These are phyloP conservation scores for Hozukius guyotensis DNA, from an alignment of 2,797 vertebrate species.

Conservation along the genomic window DNA sequence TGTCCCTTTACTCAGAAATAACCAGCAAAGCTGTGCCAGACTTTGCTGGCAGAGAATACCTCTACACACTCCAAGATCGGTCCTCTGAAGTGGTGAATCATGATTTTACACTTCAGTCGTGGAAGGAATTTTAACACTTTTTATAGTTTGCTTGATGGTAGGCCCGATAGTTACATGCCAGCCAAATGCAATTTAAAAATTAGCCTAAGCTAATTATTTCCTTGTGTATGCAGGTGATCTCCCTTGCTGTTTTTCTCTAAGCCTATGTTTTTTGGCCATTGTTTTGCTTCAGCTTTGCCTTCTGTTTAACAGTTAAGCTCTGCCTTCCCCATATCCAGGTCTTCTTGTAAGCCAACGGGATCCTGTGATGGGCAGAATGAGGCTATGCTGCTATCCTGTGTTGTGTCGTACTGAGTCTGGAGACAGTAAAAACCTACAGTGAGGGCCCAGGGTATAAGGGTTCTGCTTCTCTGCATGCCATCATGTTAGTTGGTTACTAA, in stretches of 20 bases:
- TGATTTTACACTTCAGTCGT: slow-evolving; percentile 48
- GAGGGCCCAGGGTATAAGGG: neutral
- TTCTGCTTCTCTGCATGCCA: slow-evolving; percentile 16
- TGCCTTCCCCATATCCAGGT: slow-evolving; percentile 20
- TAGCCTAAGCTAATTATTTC: slow-evolving; percentile 62
- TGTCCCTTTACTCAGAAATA: slow-evolving; percentile 39
- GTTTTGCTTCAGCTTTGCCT: slow-evolving; percentile 31
- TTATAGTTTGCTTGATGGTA: slow-evolving; percentile 49
- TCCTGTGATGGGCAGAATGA: slow-evolving; percentile 47
- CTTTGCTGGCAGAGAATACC: slow-evolving; percentile 46
- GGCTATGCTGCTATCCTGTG: slow-evolving; percentile 2
- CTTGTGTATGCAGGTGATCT: slow-evolving; percentile 45
- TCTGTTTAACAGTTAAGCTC: slow-evolving; percentile 13
- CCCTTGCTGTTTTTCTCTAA: slow-evolving; percentile 31
- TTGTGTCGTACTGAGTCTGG: slow-evolving; percentile 20
- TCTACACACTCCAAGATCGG: slow-evolving; percentile 57
- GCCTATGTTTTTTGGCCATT: slow-evolving; percentile 40
- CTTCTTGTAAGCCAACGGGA: slow-evolving; percentile 43
- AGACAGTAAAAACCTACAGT: slow-evolving; percentile 13
- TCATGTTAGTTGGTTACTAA: neutral
- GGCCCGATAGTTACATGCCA: slow-evolving; percentile 34
- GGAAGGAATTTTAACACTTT: slow-evolving; percentile 42
- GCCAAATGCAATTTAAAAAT: slow-evolving; percentile 69
- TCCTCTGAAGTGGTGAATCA: slow-evolving; percentile 64
- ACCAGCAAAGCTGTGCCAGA: slow-evolving; percentile 56